Conservation (phyloP, 2,113 vertebrate species). For the Pseudonaja textilis region DNA sequence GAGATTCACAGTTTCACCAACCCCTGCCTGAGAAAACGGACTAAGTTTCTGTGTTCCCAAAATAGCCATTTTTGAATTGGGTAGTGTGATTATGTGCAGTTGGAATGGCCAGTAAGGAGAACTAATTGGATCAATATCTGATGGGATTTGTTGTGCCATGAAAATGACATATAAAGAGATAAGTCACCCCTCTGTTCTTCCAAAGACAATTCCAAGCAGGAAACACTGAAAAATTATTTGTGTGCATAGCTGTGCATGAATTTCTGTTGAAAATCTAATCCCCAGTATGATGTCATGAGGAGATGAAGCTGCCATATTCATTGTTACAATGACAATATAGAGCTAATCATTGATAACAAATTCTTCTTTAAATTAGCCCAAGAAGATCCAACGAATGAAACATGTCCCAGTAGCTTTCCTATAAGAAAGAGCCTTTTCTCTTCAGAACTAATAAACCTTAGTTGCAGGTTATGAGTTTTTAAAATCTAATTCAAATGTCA, state of each 20-base stretch:
- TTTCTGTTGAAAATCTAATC: not conserved
- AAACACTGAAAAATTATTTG: not conserved
- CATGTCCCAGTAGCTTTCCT: not conserved
- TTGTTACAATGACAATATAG: not conserved
- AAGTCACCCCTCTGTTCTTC: not conserved
- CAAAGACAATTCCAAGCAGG: not conserved
- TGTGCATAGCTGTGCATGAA: not conserved
- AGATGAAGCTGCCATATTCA: not conserved
- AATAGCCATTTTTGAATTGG: not conserved
- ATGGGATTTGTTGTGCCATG: not conserved
- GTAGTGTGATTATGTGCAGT: not conserved
- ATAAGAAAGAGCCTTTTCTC: not conserved
- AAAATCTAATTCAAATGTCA: not conserved
- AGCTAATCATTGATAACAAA: not conserved
- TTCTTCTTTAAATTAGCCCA: not conserved
- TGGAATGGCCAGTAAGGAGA: not conserved
- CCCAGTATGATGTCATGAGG: not conserved
- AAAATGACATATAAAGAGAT: not conserved
- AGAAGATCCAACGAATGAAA: not conserved
- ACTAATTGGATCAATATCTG: not conserved
- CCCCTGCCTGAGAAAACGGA: not conserved
- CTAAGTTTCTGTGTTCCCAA: not conserved
- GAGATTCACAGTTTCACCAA: not conserved
- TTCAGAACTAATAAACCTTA: not conserved
- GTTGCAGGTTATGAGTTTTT: not conserved